Evolutionary conservation across 2,888 invertebrate genomes (phyloP), one percentile per base, ranked within the genome.

Genomic region (Bombylius major): DNA sequence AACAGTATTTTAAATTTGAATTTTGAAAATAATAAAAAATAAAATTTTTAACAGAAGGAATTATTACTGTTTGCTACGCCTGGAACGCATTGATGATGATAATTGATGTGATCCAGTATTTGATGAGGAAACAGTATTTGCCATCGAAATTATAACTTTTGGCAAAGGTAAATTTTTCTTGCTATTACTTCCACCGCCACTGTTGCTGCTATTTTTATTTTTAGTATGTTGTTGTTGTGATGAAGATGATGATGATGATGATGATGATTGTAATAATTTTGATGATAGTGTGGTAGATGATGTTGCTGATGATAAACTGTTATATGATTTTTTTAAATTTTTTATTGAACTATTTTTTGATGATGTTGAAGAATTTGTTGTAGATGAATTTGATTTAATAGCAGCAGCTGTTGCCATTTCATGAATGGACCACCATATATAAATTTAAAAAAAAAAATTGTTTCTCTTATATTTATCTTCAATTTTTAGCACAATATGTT

Each of bases 391-490:
- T 47, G 51, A 47, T n/a, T 44, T 39, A 51, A 51, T 55, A 23
- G 51, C 55, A 23, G 51, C 55, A 51, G 51, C 55, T 32, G 44
- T 51, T 36, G 55, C 51, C 55, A 55, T 55, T 45, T 36, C 12
- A 11, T 42, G 12, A 42, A 11, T 4, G 4, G 39, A 23, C 23
- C 23, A 23, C 23, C 23, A 23, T 23, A 23, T 23, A 23, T 23
- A 23, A 23, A 23, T 23, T 23, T 4, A 42, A 11, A 11, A 11
- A 11, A 42, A 11, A 42, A 42, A 8, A 42, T 11, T 42, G 4
- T 11, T 4, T 4, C 7, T 42, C 11, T 42, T 42, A 11, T 8
- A 11, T 42, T 11, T 8, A 7, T 36, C 34, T 5, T 36, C 34
- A 36, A 5, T 7, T 7, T n/a, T 7, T 1, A 11, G 1, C 11